phyloP scores from a whole-genome alignment of 2,113 vertebrate genomes.

The Cyprinodon variegatus region DNA sequence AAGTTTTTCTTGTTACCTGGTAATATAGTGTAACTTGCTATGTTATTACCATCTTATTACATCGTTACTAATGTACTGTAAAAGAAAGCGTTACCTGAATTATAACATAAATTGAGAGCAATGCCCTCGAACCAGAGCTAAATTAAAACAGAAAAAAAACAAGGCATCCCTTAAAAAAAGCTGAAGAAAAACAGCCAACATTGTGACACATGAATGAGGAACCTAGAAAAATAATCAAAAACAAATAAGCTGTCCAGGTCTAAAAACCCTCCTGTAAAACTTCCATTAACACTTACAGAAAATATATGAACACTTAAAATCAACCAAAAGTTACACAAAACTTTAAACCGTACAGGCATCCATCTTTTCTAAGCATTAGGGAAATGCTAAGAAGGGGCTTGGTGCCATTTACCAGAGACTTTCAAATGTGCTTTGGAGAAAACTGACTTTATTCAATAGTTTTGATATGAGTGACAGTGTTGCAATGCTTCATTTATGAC shows the following conservation, averaged over 20 bases:
- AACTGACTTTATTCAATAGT: slow-evolving; percentile 64
- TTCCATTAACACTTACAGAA: not conserved
- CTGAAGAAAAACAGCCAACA: too few relatives aligned
- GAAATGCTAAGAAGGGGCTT: slow-evolving; percentile 42
- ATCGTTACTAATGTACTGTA: too few relatives aligned
- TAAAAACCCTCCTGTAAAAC: too few relatives aligned
- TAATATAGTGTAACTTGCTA: too few relatives aligned
- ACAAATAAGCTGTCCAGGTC: not conserved
- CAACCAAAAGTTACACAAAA: slow-evolving; percentile 23
- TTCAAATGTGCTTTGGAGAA: slow-evolving; percentile 51
- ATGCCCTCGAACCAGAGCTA: not conserved
- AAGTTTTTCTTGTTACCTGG: too few relatives aligned
- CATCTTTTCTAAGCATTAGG: slow-evolving; percentile 19
- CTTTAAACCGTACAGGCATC: slow-evolving; percentile 42
- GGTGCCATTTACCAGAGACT: slow-evolving; percentile 69
- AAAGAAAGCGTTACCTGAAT: too few relatives aligned
- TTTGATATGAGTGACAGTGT: slow-evolving; percentile 60
- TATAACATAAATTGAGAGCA: too few relatives aligned
- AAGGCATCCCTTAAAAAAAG: not conserved
- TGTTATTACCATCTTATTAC: too few relatives aligned
- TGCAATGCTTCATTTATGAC: slow-evolving; percentile 50
- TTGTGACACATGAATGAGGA: too few relatives aligned
- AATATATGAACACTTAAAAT: slow-evolving; percentile 28
- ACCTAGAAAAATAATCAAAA: not conserved
- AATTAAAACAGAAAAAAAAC: not conserved